Base-by-base conservation (phyloP, 2,888 invertebrate species). In the Vanessa cardui region DNA sequence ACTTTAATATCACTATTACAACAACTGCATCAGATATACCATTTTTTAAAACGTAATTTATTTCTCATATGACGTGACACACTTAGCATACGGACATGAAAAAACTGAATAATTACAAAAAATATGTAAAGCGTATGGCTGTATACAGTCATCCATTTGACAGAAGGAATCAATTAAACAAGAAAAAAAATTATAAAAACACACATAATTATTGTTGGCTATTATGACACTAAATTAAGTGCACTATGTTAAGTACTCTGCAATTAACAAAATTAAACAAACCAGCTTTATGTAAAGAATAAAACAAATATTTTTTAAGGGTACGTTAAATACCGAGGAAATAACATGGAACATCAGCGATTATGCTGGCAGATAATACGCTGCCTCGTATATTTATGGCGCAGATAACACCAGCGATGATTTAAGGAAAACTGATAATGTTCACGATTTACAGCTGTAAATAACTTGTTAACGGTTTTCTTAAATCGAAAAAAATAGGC, bases 361-460 rank as follows among this genome's bases (percentile, higher is more conserved):
- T 89, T 86, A 85, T 85, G 85, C 82, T 84, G 80, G 73, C 73
- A 84, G 90, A 90, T 90, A 90, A 84, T 84, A 83, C 84, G 77
- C 76, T 77, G 77, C 77, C 74, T 73, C 73, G 84, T 88, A 61
- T 85, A 90, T 90, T 90, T 90, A 90, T 86, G 77, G 80, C 76
- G 70, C 75, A 78, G 90, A 90, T 90, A 91, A 85, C 83, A 77
- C 75, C 79, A 76, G 81, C 87, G 86, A 91, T 91, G 90, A 91
- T 91, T 90, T 89, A 90, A 88, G 87, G 82, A 86, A 83, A 79
- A 72, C 73, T 85, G 88, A 90, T 91, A 88, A 87, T 83, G 80
- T 80, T 79, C 76, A 78, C 83, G 80, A 86, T 87, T 87, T 85
- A 85, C 83, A 83, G 80, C 81, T 76, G 75, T 84, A 86, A 88